These are phyloP conservation scores for Eutolmus rufibarbis DNA, from an alignment of 2,888 invertebrate genomes.

Conservation along the genomic window DNA sequence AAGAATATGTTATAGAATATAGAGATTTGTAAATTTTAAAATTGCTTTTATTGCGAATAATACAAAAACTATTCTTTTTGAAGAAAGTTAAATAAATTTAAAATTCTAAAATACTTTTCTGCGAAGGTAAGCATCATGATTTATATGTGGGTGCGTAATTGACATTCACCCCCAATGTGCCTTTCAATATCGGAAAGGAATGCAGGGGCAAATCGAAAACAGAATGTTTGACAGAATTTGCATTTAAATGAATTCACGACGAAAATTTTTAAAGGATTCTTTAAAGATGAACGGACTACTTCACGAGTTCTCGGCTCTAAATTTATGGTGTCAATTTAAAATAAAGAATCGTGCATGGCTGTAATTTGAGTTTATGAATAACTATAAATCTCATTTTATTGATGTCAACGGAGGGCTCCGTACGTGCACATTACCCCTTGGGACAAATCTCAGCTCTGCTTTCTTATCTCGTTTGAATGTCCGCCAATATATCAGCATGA, in stretches of 20 bases:
- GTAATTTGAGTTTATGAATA: constrained; percentile 47
- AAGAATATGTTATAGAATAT: too few species aligned
- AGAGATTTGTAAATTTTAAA: too few species aligned
- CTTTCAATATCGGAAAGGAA: neutral
- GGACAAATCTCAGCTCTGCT: neutral
- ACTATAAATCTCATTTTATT: constrained; percentile 45
- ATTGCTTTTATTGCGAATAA: too few species aligned
- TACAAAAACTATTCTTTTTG: neutral
- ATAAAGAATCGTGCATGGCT: constrained; percentile 45
- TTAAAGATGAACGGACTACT: neutral
- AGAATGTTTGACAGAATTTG: constrained; percentile 45
- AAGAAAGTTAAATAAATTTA: neutral
- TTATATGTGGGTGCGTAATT: neutral
- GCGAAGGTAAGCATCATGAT: neutral
- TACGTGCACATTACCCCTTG: neutral
- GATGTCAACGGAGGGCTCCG: constrained; percentile 23
- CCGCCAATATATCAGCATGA: neutral
- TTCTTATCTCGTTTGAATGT: constrained; percentile 9
- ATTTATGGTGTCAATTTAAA: constrained; percentile 40
- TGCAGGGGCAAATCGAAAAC: neutral
- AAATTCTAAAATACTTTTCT: neutral
- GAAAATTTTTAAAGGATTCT: neutral
- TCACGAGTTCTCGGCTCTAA: neutral
- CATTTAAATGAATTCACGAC: constrained; percentile 47
- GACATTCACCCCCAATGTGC: neutral